A percentile compares a stretch with the other conserved stretches of the same genome.
Evolutionary conservation across 1,140 invertebrate species (phyloP).

Genomic region (Planococcus citri): DNA sequence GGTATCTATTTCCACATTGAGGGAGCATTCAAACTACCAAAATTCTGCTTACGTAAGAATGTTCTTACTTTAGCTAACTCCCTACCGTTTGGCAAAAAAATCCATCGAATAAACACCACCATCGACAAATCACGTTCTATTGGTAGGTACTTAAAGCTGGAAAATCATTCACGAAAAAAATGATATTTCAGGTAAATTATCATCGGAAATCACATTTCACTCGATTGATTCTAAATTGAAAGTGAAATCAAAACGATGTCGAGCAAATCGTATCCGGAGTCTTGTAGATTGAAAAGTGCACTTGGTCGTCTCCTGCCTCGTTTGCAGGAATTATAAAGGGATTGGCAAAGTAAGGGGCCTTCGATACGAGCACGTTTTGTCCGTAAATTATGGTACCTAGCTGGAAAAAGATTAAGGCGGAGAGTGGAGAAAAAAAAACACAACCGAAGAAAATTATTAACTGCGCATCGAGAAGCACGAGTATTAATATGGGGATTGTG

Average conservation of each 20-base stretch:
- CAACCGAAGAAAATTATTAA: not conserved
- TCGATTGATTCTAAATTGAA: not conserved
- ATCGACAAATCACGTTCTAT: no score
- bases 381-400: not conserved
- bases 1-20: not conserved
- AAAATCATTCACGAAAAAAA: no score
- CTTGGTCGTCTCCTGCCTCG: no score
- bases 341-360: not conserved
- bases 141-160: no score
- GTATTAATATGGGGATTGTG: constrained; percentile 6
- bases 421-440: not conserved
- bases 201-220: not conserved
- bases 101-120: no score
- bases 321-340: not conserved
- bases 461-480: constrained; percentile 5
- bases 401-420: not conserved
- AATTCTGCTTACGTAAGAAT: no score
- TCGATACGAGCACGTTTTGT: not conserved
- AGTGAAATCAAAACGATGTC: not conserved
- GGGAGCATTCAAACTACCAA: not conserved
- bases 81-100: no score
- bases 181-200: not conserved
- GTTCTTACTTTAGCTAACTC: no score
- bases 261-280: no score
- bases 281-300: not conserved